These are phyloP conservation scores for Brenthis hecate DNA, from an alignment of 2,888 invertebrate species.

Conservation along the genomic window DNA sequence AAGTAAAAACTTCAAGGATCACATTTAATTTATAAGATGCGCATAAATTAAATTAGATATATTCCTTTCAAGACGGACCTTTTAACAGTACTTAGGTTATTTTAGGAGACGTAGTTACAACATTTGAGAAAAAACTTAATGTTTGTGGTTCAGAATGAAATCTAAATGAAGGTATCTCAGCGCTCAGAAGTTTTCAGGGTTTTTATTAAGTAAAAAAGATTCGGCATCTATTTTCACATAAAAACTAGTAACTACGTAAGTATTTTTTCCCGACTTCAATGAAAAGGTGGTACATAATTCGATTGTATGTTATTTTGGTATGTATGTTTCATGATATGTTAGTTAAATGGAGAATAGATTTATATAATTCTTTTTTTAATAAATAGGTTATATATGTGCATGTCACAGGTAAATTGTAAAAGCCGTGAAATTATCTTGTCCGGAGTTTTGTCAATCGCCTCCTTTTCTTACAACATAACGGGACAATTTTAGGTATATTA, in stretches of 20 bases:
- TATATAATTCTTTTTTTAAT: background rate
- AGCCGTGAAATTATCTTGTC: too few species aligned
- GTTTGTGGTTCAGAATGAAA: conserved; percentile 2
- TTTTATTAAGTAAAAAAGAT: background rate
- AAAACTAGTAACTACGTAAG: background rate
- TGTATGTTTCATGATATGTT: background rate
- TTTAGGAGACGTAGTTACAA: conserved; percentile 4
- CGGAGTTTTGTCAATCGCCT: too few species aligned
- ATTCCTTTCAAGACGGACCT: background rate
- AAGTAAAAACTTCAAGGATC: too few species aligned
- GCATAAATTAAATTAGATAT: background rate
- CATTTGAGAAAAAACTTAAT: conserved; percentile 3
- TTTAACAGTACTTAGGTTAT: background rate
- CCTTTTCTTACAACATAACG: too few species aligned
- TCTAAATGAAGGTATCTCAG: conserved; percentile 4
- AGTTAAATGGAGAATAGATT: background rate
- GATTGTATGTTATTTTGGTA: background rate
- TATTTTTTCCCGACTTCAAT: too few species aligned
- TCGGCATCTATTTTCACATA: background rate
- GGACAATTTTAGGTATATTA: too few species aligned
- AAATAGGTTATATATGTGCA: too few species aligned
- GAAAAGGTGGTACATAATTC: too few species aligned
- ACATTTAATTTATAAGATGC: too few species aligned
- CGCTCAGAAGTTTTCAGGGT: background rate
- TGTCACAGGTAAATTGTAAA: too few species aligned